These are phyloP conservation scores for Eupithecia inturbata DNA, from an alignment of 2,888 invertebrate genomes.

Conservation along the genomic window DNA sequence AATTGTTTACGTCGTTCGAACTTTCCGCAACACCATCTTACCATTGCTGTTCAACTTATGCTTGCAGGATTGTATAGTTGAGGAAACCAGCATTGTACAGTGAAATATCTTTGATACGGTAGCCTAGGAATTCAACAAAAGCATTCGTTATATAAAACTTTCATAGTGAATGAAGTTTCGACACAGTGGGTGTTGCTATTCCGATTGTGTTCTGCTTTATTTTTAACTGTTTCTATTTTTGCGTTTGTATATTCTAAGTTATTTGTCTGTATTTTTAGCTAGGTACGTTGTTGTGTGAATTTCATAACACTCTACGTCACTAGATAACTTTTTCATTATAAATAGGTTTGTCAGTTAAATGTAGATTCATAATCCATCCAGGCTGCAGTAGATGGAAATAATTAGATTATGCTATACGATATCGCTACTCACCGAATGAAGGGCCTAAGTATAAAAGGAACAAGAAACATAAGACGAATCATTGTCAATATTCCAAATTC, in stretches of 20 bases:
- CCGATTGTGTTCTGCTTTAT: conserved; percentile 29
- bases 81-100: conserved; percentile 50
- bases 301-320: conserved; percentile 9
- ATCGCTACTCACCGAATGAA: background rate
- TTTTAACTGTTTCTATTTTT: conserved; percentile 32
- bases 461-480: background rate
- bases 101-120: conserved; percentile 52
- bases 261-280: conserved; percentile 29
- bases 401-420: background rate
- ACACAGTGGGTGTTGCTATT: conserved; percentile 47
- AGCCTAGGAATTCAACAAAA: conserved; percentile 56
- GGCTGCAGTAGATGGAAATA: background rate
- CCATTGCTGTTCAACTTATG: conserved; percentile 44
- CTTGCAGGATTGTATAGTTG: conserved; percentile 40
- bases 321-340: background rate
- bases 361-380: background rate
- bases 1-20: conserved; percentile 31
- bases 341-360: background rate
- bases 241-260: conserved; percentile 19
- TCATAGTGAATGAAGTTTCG: conserved; percentile 54
- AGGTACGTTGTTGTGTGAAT: conserved; percentile 20
- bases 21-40: conserved; percentile 46
- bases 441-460: background rate
- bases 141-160: conserved; percentile 64
- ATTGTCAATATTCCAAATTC: background rate